Evolutionary conservation across 2,888 invertebrate species (phyloP).

Genomic region (Dryomyza anilis): DNA sequence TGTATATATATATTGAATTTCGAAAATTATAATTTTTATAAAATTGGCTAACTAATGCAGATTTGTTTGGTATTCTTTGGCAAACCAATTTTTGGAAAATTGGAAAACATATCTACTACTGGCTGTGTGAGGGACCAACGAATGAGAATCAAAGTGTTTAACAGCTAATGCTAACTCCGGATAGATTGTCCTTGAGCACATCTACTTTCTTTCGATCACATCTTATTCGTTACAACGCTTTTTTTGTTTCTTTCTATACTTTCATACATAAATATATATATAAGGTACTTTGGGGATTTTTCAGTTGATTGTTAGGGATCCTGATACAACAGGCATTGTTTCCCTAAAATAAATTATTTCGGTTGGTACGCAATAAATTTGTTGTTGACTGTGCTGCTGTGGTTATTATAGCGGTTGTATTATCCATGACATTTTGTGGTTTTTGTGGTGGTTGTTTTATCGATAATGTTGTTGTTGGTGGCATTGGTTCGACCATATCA

Average conservation of each 20-base stretch:
- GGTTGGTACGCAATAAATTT: too few relatives aligned
- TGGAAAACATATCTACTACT: slow-evolving; percentile 6
- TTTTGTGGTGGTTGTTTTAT: slow-evolving; percentile 26
- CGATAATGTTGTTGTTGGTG: slow-evolving; percentile 41
- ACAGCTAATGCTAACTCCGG: too few relatives aligned
- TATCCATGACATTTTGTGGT: slow-evolving; percentile 10
- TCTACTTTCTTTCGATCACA: too few relatives aligned
- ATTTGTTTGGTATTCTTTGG: slow-evolving; percentile 6
- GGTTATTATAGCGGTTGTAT: neutral
- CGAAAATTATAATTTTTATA: slow-evolving; percentile 9
- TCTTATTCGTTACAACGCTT: too few relatives aligned
- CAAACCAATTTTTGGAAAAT: slow-evolving; percentile 11
- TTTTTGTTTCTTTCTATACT: slow-evolving; percentile 13
- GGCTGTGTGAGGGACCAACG: too few relatives aligned
- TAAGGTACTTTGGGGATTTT: slow-evolving; percentile 21
- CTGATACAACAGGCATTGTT: neutral
- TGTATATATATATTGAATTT: slow-evolving; percentile 5
- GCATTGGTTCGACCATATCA: slow-evolving; percentile 55
- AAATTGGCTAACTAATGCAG: slow-evolving; percentile 17
- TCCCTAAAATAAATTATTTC: slow-evolving; percentile 13
- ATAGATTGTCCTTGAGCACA: too few relatives aligned
- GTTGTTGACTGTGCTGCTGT: neutral
- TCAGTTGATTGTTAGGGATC: neutral
- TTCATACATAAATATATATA: slow-evolving; percentile 5
- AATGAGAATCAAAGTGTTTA: too few relatives aligned